Conservation (phyloP, 92 coral and sea anemone species). For the Muricea muricata region DNA sequence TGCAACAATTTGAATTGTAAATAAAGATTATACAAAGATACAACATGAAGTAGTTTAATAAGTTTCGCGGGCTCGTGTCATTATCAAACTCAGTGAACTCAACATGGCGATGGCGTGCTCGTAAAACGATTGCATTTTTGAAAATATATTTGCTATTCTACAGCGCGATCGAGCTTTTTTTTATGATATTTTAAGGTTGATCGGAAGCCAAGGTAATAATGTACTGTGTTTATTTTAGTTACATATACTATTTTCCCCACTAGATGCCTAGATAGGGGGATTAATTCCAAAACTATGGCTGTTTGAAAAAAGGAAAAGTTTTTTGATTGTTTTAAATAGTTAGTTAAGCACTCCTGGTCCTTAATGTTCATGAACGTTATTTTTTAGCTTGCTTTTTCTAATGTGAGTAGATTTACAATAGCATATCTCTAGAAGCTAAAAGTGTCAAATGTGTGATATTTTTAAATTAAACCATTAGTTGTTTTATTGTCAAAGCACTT, state of each 20-base stretch:
- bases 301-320: background rate
- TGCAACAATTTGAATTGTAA: too few species aligned
- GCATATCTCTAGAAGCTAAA: too few species aligned
- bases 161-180: background rate
- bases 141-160: background rate
- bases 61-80: slow-evolving; percentile 25
- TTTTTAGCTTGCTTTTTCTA: too few species aligned
- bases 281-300: background rate
- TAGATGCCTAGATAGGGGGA: background rate
- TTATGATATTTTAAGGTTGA: background rate
- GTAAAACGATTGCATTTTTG: background rate
- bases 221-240: background rate
- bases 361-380: too few species aligned
- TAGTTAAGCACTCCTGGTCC: too few species aligned
- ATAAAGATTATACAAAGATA: too few species aligned
- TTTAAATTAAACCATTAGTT: too few species aligned
- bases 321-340: too few species aligned
- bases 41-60: too few species aligned
- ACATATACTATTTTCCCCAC: background rate
- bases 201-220: background rate
- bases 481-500: too few species aligned
- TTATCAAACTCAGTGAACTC: background rate
- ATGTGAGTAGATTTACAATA: too few species aligned
- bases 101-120: slow-evolving; percentile 39
- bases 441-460: too few species aligned